phyloP scores from a whole-genome alignment of 2,113 vertebrate species.

The Saguinus midas region DNA sequence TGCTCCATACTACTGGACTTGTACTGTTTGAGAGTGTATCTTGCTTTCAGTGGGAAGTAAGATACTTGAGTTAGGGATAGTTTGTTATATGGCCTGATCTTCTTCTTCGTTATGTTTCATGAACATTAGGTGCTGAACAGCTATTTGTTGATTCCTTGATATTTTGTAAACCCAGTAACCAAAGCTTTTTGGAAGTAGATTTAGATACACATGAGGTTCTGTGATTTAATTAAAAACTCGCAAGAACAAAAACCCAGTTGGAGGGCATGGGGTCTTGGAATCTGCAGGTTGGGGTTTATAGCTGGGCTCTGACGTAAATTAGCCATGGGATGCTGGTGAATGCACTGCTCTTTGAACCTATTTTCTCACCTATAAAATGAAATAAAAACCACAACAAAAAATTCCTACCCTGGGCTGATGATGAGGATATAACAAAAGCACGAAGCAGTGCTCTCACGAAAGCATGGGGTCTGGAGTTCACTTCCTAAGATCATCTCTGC shows the following conservation, averaged over 20 bases:
- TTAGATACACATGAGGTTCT: neutral
- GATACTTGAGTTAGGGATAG: neutral
- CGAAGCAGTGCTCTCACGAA: neutral
- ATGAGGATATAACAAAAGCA: neutral
- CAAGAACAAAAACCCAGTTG: neutral
- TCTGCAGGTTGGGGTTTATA: neutral
- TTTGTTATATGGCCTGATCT: neutral
- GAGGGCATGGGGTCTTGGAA: neutral
- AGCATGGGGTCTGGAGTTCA: neutral
- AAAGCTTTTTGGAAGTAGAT: neutral
- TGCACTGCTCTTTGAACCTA: neutral
- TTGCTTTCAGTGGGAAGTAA: neutral
- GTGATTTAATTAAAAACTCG: neutral
- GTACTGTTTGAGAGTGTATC: neutral
- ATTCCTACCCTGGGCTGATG: rapidly evolving
- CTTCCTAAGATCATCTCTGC: neutral
- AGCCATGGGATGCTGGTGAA: neutral
- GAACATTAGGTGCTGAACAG: neutral
- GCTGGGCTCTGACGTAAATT: neutral
- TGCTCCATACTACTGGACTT: neutral
- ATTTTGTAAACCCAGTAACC: neutral
- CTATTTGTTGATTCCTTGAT: neutral
- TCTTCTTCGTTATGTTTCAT: neutral
- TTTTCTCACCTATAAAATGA: neutral
- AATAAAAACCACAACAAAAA: neutral